Percentiles rank a stretch among this genome's conserved stretches.
Conservation (phyloP, 2,888 invertebrate genomes). For the Tenthredo amoena region DNA sequence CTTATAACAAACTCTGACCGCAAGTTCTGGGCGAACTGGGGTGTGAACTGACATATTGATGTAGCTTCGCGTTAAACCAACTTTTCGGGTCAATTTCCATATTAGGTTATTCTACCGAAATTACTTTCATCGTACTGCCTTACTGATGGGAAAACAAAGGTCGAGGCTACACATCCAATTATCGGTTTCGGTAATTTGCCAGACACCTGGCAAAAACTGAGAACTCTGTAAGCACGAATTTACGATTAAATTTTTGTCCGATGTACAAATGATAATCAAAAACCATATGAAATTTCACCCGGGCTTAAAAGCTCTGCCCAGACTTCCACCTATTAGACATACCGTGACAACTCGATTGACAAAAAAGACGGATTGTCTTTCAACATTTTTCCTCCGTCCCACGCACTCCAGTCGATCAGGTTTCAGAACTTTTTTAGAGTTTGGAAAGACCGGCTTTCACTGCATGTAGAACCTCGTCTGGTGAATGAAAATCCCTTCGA, state of each 20-base stretch:
- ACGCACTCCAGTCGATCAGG: not conserved
- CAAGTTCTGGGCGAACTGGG: not conserved
- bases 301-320: constrained; percentile 32
- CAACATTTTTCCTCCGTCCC: not conserved
- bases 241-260: not conserved
- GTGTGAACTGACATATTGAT: constrained; percentile 13
- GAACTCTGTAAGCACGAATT: not conserved
- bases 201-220: not conserved
- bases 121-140: constrained; percentile 1
- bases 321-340: not conserved
- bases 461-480: not conserved
- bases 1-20: not conserved
- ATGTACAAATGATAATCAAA: not conserved
- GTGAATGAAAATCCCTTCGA: not conserved
- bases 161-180: not conserved
- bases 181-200: not conserved
- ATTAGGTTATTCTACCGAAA: constrained; percentile 10
- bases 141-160: constrained; percentile 13
- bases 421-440: not conserved
- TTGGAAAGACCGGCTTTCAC: not conserved
- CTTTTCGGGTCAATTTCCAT: constrained; percentile 20
- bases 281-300: constrained; percentile 24
- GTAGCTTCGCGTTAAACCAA: constrained; percentile 4
- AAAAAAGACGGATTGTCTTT: not conserved
- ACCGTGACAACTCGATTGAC: not conserved